Percentiles rank a stretch among this genome's conserved stretches.
Conservation (phyloP, 2,113 vertebrate species). For the Neolamprologus variostigma region DNA sequence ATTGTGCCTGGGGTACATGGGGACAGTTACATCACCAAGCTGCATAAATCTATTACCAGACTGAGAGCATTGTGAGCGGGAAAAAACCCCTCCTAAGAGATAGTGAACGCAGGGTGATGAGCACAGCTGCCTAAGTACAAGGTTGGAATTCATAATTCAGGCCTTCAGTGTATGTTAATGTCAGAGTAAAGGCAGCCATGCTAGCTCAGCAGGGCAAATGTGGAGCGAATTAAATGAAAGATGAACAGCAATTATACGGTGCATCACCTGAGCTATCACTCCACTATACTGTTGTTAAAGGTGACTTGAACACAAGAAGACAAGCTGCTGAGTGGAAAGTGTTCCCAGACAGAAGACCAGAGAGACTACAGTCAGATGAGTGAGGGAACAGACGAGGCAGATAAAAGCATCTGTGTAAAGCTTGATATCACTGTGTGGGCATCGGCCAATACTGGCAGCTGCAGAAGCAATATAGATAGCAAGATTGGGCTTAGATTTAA, state of each 20-base stretch:
- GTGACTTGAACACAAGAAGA: constrained; percentile 10
- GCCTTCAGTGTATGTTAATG: constrained; percentile 36
- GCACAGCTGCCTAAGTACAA: constrained; percentile 57
- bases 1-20: constrained; percentile 40
- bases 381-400: background rate
- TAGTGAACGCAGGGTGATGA: constrained; percentile 26
- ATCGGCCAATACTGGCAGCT: constrained; percentile 20
- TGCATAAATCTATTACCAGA: constrained; percentile 59
- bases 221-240: constrained; percentile 36
- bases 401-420: constrained; percentile 12
- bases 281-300: background rate
- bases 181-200: constrained; percentile 37
- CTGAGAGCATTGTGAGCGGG: background rate
- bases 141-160: constrained; percentile 60
- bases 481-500: constrained; percentile 6
- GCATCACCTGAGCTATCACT: constrained; percentile 7
- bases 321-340: background rate
- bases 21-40: constrained; percentile 49
- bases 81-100: constrained; percentile 13
- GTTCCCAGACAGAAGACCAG: background rate
- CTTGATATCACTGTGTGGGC: background rate
- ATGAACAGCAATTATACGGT: constrained; percentile 34
- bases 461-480: constrained; percentile 10
- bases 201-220: constrained; percentile 32
- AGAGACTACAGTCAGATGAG: background rate